Evolutionary conservation across 2,113 vertebrate genomes (phyloP).

Genomic region (Rhynchomys soricoides): DNA sequence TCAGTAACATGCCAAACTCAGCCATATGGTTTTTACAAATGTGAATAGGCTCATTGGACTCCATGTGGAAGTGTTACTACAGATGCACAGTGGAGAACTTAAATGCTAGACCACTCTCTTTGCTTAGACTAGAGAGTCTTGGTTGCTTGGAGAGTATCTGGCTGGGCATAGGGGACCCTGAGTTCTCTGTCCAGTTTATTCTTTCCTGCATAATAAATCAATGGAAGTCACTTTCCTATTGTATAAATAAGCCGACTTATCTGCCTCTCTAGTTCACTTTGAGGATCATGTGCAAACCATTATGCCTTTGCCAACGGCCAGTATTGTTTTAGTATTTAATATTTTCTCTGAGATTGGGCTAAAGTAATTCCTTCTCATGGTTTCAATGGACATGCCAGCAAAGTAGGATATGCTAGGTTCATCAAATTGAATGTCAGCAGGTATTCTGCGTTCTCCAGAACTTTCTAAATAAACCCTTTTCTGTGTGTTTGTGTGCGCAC

Average conservation of each 20-base stretch:
- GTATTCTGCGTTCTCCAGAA: neutral
- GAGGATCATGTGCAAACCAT: neutral
- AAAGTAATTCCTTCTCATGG: neutral
- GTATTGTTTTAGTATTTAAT: neutral
- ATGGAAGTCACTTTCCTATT: slow-evolving; percentile 22
- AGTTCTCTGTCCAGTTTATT: neutral
- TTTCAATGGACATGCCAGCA: neutral
- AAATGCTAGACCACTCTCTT: neutral
- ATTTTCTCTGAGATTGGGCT: neutral
- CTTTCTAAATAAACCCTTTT: slow-evolving; percentile 18
- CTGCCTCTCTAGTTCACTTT: neutral
- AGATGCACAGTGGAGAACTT: neutral
- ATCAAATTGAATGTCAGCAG: neutral
- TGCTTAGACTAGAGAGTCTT: neutral
- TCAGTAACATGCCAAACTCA: neutral
- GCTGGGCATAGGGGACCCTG: neutral
- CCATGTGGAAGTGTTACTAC: neutral
- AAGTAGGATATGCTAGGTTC: neutral
- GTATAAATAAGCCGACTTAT: neutral
- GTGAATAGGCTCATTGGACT: neutral
- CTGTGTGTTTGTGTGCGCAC: neutral
- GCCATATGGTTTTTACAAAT: neutral
- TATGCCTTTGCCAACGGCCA: neutral
- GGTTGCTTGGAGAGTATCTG: neutral
- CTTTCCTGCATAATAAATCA: neutral